A percentile compares a stretch with the other conserved stretches of the same genome.
Evolutionary conservation across 2,888 invertebrate species (phyloP).

Genomic region (Brenthis daphne): DNA sequence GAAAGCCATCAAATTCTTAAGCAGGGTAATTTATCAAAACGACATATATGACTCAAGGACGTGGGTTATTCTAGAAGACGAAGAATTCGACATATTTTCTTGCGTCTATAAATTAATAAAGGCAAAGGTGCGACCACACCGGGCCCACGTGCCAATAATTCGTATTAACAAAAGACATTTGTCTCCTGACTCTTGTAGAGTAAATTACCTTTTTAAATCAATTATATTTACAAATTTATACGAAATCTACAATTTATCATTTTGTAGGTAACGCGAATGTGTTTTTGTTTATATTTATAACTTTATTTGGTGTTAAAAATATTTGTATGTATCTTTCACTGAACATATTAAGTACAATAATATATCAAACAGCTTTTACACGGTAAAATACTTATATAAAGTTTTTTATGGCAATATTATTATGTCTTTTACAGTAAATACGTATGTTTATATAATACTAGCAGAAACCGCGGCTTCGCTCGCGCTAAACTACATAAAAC

Average conservation of each 20-base stretch:
- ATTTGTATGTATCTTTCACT: background rate
- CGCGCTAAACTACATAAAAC: no score
- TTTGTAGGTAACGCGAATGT: background rate
- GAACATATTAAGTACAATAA: background rate
- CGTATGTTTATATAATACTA: no score
- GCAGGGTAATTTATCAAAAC: no score
- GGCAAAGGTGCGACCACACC: conserved; percentile 42
- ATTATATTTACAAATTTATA: conserved; percentile 2
- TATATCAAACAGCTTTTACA: no score
- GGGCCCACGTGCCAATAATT: conserved; percentile 39
- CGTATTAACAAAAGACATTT: conserved; percentile 39
- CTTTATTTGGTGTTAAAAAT: background rate
- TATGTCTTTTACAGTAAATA: no score
- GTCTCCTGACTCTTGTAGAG: conserved; percentile 34
- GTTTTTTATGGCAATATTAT: no score
- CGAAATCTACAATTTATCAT: background rate
- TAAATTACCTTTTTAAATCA: conserved; percentile 9
- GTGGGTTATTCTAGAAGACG: background rate
- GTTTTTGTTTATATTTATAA: conserved; percentile 4
- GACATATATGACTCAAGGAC: conserved; percentile 2
- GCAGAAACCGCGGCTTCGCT: no score
- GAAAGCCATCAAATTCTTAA: no score
- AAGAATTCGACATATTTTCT: conserved; percentile 3
- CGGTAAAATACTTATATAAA: no score
- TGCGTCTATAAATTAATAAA: conserved; percentile 16